These are phyloP conservation scores for Drosophila erecta DNA, from an alignment of 1,140 invertebrate species.

Conservation along the genomic window DNA sequence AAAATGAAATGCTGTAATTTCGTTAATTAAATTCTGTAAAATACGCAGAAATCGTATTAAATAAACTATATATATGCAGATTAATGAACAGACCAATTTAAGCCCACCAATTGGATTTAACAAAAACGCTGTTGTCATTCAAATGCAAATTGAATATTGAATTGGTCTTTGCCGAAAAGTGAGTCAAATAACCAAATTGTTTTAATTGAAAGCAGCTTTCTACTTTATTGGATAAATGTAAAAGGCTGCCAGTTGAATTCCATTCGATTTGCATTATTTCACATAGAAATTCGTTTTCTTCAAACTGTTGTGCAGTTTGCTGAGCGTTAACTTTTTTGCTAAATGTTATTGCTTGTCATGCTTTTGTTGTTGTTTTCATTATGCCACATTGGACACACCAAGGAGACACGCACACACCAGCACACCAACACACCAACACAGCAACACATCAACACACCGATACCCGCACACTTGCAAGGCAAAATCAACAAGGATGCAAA, in stretches of 20 bases:
- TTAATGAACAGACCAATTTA: slow-evolving; percentile 24
- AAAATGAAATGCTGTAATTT: neutral
- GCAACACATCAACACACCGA: slow-evolving; percentile 1
- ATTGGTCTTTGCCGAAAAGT: slow-evolving; percentile 1
- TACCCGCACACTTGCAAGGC: slow-evolving; percentile 17
- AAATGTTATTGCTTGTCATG: slow-evolving; percentile 60
- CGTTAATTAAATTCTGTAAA: neutral
- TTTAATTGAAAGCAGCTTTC: slow-evolving; percentile 24
- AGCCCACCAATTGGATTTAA: neutral
- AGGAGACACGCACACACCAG: slow-evolving; percentile 12
- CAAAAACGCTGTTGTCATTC: slow-evolving; percentile 17
- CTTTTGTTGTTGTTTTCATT: slow-evolving; percentile 56
- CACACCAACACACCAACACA: neutral
- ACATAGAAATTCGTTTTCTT: neutral
- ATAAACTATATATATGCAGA: slow-evolving; percentile 14
- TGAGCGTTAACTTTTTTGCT: slow-evolving; percentile 51
- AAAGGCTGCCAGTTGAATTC: slow-evolving; percentile 16
- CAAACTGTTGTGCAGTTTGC: slow-evolving; percentile 30
- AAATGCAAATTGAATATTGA: slow-evolving; percentile 30
- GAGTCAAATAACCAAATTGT: neutral
- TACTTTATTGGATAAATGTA: slow-evolving; percentile 16
- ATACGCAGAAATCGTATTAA: slow-evolving; percentile 5
- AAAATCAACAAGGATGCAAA: slow-evolving; percentile 35
- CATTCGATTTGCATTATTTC: neutral
- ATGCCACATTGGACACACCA: slow-evolving; percentile 44